These are phyloP conservation scores for Microctonus hyperodae DNA, from an alignment of 2,888 invertebrate genomes.

Conservation along the genomic window DNA sequence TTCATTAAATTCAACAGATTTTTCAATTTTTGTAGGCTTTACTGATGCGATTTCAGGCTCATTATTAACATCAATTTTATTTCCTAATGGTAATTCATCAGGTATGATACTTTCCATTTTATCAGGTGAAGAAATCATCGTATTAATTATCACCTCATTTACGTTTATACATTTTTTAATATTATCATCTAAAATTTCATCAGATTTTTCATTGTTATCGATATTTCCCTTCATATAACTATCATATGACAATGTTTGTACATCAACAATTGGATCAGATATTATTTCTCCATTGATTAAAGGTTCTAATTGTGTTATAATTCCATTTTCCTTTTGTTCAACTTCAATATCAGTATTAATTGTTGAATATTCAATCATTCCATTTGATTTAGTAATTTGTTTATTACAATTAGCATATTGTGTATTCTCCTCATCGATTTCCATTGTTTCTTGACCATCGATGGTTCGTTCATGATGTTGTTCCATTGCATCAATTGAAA, in stretches of 20 bases:
- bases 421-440: background rate
- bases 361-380: constrained; percentile 37
- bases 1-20: constrained; percentile 42
- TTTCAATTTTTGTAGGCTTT: constrained; percentile 43
- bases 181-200: constrained; percentile 28
- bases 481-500: background rate
- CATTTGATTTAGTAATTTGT: constrained; percentile 44
- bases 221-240: constrained; percentile 52
- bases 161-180: background rate
- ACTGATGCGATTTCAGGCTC: constrained; percentile 40
- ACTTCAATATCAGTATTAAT: constrained; percentile 33
- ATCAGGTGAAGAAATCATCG: background rate
- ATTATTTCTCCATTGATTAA: constrained; percentile 45
- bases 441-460: background rate
- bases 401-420: constrained; percentile 18
- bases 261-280: constrained; percentile 41
- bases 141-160: background rate
- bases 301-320: constrained; percentile 25
- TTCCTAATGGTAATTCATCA: constrained; percentile 34
- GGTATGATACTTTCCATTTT: background rate
- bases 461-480: background rate
- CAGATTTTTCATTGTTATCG: constrained; percentile 8
- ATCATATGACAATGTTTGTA: constrained; percentile 51
- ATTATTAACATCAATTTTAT: constrained; percentile 43
- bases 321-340: constrained; percentile 27